These are phyloP conservation scores for Melanotaenia trifasciata DNA, from an alignment of 2,797 vertebrate genomes.

Conservation along the genomic window DNA sequence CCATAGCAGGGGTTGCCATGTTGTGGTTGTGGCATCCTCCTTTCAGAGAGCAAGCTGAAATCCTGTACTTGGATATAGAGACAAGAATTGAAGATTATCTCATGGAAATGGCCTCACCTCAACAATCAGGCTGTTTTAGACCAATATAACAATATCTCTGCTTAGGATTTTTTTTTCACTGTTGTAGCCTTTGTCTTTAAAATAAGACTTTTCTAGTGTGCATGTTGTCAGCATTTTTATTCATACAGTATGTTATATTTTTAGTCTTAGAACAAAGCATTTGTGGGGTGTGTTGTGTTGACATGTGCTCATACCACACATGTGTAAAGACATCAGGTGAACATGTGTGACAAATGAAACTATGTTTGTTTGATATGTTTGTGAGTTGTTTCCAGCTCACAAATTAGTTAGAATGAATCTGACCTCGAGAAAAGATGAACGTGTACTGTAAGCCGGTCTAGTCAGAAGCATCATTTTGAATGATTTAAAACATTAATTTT, in stretches of 20 bases:
- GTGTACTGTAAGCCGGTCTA: constrained; percentile 51
- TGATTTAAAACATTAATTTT: constrained; percentile 7
- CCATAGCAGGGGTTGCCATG: constrained; percentile 52
- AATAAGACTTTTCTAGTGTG: constrained; percentile 25
- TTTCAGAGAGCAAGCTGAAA: constrained; percentile 76
- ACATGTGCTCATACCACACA: constrained; percentile 15
- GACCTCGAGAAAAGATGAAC: constrained; percentile 1
- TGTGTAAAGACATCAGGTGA: constrained; percentile 18
- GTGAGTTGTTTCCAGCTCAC: constrained; percentile 19
- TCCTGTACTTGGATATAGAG: constrained; percentile 74
- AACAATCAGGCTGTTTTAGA: constrained; percentile 74
- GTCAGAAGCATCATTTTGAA: not conserved
- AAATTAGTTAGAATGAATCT: constrained; percentile 17
- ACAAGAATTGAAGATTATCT: constrained; percentile 77
- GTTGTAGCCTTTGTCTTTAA: constrained; percentile 34
- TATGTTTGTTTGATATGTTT: constrained; percentile 16
- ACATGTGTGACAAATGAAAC: not conserved
- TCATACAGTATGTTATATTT: constrained; percentile 16
- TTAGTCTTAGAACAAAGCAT: constrained; percentile 32
- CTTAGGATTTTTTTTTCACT: not conserved
- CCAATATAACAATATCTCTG: constrained; percentile 74
- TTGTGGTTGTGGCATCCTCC: constrained; percentile 80
- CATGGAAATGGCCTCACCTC: constrained; percentile 68
- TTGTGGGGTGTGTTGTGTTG: constrained; percentile 7
- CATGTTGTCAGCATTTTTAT: constrained; percentile 28